A percentile compares a stretch with the other conserved stretches of the same genome.
phyloP scores from a whole-genome alignment of 2,797 vertebrate species.

The Pterois miles region DNA sequence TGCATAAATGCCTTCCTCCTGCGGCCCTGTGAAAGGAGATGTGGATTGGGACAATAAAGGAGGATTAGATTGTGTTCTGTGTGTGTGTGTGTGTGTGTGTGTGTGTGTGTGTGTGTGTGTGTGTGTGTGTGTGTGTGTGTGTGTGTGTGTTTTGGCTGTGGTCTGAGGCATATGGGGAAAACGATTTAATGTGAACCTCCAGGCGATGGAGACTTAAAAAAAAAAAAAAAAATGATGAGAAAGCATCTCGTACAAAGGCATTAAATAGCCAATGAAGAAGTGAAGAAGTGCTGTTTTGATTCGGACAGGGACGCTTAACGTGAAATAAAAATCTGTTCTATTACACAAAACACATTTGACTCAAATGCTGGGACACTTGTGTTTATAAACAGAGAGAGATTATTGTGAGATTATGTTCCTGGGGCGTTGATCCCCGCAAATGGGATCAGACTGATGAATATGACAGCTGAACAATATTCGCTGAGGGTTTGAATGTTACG shows the following conservation, averaged over 20 bases:
- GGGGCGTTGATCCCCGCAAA: constrained; percentile 58
- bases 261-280: constrained; percentile 48
- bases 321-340: constrained; percentile 27
- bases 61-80: constrained; percentile 67
- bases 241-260: constrained; percentile 58
- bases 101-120: constrained; percentile 21
- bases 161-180: constrained; percentile 54
- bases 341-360: constrained; percentile 9
- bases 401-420: constrained; percentile 59
- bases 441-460: constrained; percentile 58
- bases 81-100: constrained; percentile 12
- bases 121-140: constrained; percentile 12
- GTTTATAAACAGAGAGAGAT: constrained; percentile 55
- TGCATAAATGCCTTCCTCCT: constrained; percentile 61
- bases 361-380: constrained; percentile 27
- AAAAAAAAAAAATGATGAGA: constrained; percentile 69
- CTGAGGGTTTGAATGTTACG: constrained; percentile 34
- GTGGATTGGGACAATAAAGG: constrained; percentile 65
- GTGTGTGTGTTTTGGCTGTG: constrained; percentile 40
- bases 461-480: constrained; percentile 58
- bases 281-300: constrained; percentile 46
- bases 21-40: constrained; percentile 55
- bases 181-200: constrained; percentile 63
- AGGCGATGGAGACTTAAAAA: constrained; percentile 55
- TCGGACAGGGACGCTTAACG: constrained; percentile 13